Percentiles rank a stretch among this genome's conserved stretches.
Evolutionary conservation across 2,797 vertebrate genomes (phyloP).

Genomic region (Ctenochaetus hawaiiensis): DNA sequence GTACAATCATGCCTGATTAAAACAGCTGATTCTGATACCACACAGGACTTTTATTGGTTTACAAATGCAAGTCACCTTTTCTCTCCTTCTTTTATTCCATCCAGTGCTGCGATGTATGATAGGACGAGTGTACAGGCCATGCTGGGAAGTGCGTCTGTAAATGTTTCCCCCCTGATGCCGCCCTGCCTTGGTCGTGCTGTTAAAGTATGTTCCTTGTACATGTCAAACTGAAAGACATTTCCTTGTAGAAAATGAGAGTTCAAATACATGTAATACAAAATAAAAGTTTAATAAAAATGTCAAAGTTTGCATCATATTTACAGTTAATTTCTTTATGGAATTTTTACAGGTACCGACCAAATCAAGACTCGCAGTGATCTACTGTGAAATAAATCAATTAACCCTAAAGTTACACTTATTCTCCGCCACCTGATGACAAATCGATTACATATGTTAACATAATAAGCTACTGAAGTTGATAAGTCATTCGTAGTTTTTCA

Average conservation of each 20-base stretch:
- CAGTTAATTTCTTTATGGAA: slow-evolving; percentile 26
- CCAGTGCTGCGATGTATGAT: slow-evolving; percentile 96
- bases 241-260: slow-evolving; percentile 34
- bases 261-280: slow-evolving; percentile 62
- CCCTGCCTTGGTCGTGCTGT: neutral
- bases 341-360: slow-evolving; percentile 26
- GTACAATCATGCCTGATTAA: neutral
- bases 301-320: slow-evolving; percentile 47
- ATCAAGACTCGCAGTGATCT: slow-evolving; percentile 20
- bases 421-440: neutral
- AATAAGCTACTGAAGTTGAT: too few relatives aligned
- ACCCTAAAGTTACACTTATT: neutral
- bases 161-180: neutral
- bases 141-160: slow-evolving; percentile 87
- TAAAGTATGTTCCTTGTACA: slow-evolving; percentile 3
- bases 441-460: too few relatives aligned
- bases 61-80: neutral
- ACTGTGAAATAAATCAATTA: slow-evolving; percentile 19
- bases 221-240: slow-evolving; percentile 33
- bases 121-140: slow-evolving; percentile 96
- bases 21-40: neutral
- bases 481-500: too few relatives aligned
- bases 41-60: neutral
- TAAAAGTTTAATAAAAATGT: slow-evolving; percentile 81
- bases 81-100: slow-evolving; percentile 10